Base-by-base conservation (phyloP, 1,140 invertebrate species). In the Calephelis virginiensis region DNA sequence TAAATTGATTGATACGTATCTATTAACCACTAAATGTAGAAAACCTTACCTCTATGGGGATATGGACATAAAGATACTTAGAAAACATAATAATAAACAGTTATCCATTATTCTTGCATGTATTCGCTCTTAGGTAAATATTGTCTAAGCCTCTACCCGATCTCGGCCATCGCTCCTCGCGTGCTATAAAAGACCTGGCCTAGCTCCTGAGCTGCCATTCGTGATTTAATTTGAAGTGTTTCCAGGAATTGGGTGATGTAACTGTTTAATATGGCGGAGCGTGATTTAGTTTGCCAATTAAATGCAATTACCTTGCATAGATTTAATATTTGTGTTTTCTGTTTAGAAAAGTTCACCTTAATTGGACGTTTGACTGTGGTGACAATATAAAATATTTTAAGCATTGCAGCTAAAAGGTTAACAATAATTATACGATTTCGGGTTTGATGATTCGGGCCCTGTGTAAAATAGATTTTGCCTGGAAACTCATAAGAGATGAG, bases 151-250 rank as follows among this genome's bases (percentile, higher is more conserved):
- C 8, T 8, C 13, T 13, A 49, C 13, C 14, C 49, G 75, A 82
- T 82, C 80, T 71, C 71, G 68, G 76, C 74, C 79, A 82, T 85
- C 76, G 63, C 63, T 72, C 74, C 74, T 86, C 80, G 86, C 85
- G 81, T 84, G 84, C 81, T 78, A 63, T 69, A 69, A 66, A 67
- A 68, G 70, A 71, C 73, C 77, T 75, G 63, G 71, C 70, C 70
- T 65, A 68, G 68, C 78, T 73, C 76, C 72, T 60, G 64, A 73
- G 68, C 70, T 76, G 72, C 70, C 72, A 69, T 77, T 75, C 74
- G 69, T 71, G 68, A 63, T 77, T 83, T 72, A 73, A 78, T 76
- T 77, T 66, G 61, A 70, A 71, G 56, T 68, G 67, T 68, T 76
- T 76, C 74, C 66, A 61, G 64, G 69, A 73, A 76, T 73, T 67